phyloP scores from a whole-genome alignment of 1,140 invertebrate species.

The Drosophila parvula region DNA sequence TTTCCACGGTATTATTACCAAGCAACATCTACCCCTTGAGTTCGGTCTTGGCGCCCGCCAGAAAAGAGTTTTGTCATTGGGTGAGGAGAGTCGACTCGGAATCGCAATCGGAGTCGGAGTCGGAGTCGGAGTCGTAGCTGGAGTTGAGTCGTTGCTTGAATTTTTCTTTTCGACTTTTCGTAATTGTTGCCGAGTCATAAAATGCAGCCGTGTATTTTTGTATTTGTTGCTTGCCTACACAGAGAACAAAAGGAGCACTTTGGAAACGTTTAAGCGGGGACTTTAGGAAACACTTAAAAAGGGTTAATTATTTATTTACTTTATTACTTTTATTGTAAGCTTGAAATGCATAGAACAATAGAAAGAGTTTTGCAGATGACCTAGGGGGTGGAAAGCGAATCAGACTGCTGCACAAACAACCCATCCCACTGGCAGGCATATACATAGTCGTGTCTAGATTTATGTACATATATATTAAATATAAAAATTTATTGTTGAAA shows the following conservation, averaged over 20 bases:
- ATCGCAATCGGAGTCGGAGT: slow-evolving; percentile 3
- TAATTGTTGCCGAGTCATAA: slow-evolving; percentile 62
- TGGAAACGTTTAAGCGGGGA: not conserved
- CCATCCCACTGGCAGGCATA: too few relatives aligned
- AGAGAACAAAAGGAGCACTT: slow-evolving; percentile 18
- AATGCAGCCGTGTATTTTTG: slow-evolving; percentile 46
- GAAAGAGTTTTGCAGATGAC: not conserved
- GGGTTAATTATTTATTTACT: not conserved
- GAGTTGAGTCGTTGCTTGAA: slow-evolving; percentile 18
- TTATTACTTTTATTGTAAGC: slow-evolving; percentile 1
- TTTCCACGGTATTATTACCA: slow-evolving; percentile 67
- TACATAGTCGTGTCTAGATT: too few relatives aligned
- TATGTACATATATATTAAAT: too few relatives aligned
- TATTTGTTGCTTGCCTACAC: slow-evolving; percentile 40
- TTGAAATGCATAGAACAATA: not conserved
- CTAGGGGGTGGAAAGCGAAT: not conserved
- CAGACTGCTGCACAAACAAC: too few relatives aligned
- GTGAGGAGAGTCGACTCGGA: slow-evolving; percentile 3
- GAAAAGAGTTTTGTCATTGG: slow-evolving; percentile 41
- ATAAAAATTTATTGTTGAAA: too few relatives aligned
- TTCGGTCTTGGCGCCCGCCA: slow-evolving; percentile 1
- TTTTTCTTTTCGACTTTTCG: slow-evolving; percentile 43
- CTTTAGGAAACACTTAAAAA: not conserved
- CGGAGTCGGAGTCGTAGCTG: not conserved
- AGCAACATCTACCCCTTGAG: slow-evolving; percentile 3